Evolutionary conservation across 2,888 invertebrate species (phyloP).

Genomic region (Cordilura impudica): DNA sequence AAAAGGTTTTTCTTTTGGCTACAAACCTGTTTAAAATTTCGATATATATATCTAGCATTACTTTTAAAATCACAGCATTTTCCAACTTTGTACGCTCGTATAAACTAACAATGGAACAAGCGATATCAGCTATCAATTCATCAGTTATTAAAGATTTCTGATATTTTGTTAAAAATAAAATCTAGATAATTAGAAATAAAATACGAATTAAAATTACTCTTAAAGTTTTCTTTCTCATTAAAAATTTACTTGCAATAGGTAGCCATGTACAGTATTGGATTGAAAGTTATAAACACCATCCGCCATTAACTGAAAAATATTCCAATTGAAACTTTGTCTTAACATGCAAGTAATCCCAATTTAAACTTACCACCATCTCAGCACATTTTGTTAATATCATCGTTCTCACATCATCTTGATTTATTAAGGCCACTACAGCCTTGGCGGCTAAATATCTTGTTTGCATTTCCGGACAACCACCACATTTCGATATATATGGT

Average conservation of each 20-base stretch:
- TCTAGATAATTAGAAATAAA: constrained; percentile 53
- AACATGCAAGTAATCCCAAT: no score
- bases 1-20: neutral
- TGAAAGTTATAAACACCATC: constrained; percentile 61
- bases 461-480: constrained; percentile 82
- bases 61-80: constrained; percentile 68
- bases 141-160: constrained; percentile 56
- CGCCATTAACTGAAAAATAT: constrained; percentile 58
- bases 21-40: constrained; percentile 69
- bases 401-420: constrained; percentile 73
- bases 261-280: constrained; percentile 68
- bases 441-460: constrained; percentile 86
- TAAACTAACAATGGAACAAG: constrained; percentile 64
- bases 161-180: constrained; percentile 64
- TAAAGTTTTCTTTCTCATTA: neutral
- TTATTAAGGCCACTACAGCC: constrained; percentile 82
- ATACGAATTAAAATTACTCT: neutral
- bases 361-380: constrained; percentile 65
- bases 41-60: constrained; percentile 68
- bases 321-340: no score
- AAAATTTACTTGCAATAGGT: constrained; percentile 69
- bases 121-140: constrained; percentile 67
- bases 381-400: constrained; percentile 69
- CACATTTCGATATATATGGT: constrained; percentile 82
- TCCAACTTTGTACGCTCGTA: constrained; percentile 66